These are phyloP conservation scores for Willowsia nigromaculata DNA, from an alignment of 2,888 invertebrate species.

Conservation along the genomic window DNA sequence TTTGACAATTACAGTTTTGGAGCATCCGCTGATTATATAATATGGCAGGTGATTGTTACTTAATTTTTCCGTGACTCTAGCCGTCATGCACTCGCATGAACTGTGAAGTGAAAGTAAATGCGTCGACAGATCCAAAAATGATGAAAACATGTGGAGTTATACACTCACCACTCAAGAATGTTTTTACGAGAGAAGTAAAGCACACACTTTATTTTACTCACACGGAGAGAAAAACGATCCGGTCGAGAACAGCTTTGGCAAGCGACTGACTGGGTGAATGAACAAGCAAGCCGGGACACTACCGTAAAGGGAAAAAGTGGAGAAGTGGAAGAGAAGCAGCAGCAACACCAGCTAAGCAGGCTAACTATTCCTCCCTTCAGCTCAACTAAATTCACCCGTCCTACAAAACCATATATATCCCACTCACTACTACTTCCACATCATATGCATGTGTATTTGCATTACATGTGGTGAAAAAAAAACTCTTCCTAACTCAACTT, in stretches of 20 bases:
- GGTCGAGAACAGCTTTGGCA: slow-evolving; percentile 46
- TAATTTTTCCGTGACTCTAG: not conserved
- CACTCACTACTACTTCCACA: not conserved
- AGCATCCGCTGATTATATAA: not conserved
- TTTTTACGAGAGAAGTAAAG: not conserved
- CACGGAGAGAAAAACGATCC: slow-evolving; percentile 41
- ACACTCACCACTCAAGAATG: not conserved
- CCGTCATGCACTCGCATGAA: not conserved
- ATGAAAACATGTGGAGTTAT: not conserved
- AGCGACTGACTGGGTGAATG: slow-evolving; percentile 65
- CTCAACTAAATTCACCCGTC: not conserved
- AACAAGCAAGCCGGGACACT: slow-evolving; percentile 30
- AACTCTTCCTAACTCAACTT: slow-evolving; percentile 22
- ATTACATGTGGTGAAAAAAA: not conserved
- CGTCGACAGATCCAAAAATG: not conserved
- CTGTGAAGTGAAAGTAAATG: not conserved
- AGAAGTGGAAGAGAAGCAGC: not conserved
- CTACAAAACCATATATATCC: slow-evolving; percentile 5
- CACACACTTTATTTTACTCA: not conserved
- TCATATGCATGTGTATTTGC: slow-evolving; percentile 7
- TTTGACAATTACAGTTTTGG: not conserved
- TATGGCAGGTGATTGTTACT: not conserved
- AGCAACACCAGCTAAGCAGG: not conserved
- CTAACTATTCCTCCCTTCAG: slow-evolving; percentile 8
- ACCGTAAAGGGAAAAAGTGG: not conserved